phyloP scores from a whole-genome alignment of 1,140 invertebrate genomes.

The Aporrectodea caliginosa region DNA sequence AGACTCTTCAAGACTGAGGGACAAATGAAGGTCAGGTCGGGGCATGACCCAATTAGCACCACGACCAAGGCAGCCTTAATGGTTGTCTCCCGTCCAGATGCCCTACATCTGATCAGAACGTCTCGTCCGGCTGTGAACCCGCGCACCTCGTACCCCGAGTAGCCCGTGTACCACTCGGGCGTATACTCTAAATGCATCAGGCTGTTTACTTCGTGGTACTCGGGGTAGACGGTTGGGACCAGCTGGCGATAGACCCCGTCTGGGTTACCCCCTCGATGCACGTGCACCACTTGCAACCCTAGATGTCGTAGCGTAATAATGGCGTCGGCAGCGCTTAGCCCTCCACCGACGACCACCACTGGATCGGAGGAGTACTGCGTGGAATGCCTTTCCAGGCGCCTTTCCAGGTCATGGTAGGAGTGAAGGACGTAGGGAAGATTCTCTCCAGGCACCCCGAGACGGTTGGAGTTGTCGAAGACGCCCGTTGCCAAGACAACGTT shows the following conservation, averaged over 20 bases:
- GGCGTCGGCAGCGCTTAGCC: slow-evolving; percentile 83
- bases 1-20: background rate
- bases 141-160: slow-evolving; percentile 63
- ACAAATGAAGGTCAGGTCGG: slow-evolving; percentile 68
- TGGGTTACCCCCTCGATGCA: slow-evolving; percentile 64
- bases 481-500: slow-evolving; percentile 75
- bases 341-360: slow-evolving; percentile 70
- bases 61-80: slow-evolving; percentile 68
- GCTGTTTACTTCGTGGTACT: slow-evolving; percentile 72
- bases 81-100: slow-evolving; percentile 40
- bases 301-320: slow-evolving; percentile 67
- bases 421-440: slow-evolving; percentile 58
- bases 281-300: slow-evolving; percentile 67
- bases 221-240: slow-evolving; percentile 75
- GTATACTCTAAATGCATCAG: slow-evolving; percentile 68
- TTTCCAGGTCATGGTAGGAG: slow-evolving; percentile 65
- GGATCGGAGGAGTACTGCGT: slow-evolving; percentile 59
- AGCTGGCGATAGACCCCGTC: slow-evolving; percentile 66
- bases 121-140: slow-evolving; percentile 50
- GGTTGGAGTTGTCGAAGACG: slow-evolving; percentile 71
- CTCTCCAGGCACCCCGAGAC: slow-evolving; percentile 65
- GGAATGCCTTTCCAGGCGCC: slow-evolving; percentile 30
- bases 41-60: slow-evolving; percentile 77
- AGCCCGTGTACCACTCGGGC: slow-evolving; percentile 65
- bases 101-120: background rate